A percentile compares a stretch with the other conserved stretches of the same genome.
Conservation (phyloP, 2,888 invertebrate genomes). For the Punctoribates punctum region DNA sequence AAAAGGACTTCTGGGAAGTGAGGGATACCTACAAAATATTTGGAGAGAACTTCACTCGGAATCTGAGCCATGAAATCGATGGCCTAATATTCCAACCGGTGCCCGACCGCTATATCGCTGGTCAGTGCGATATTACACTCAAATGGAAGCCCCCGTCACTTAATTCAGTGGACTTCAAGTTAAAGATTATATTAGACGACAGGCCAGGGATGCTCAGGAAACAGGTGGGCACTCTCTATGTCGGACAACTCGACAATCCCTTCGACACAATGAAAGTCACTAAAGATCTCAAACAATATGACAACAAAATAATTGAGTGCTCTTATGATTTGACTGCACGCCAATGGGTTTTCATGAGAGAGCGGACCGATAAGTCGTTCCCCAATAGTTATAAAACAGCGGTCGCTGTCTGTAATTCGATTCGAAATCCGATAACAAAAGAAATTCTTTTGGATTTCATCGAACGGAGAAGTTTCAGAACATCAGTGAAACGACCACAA, state of each 20-base stretch:
- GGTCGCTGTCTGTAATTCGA: conserved; percentile 76
- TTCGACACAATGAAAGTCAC: conserved; percentile 71
- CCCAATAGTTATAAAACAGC: conserved; percentile 39
- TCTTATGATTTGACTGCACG: conserved; percentile 56
- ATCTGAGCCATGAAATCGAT: conserved; percentile 89
- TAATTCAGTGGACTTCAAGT: conserved; percentile 92
- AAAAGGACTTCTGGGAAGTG: conserved; percentile 83
- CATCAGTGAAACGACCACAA: not conserved
- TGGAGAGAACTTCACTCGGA: conserved; percentile 78
- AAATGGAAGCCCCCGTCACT: conserved; percentile 96
- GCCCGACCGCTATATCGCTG: conserved; percentile 76
- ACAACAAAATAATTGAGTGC: conserved; percentile 96
- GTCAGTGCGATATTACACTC: conserved; percentile 75
- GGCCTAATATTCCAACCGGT: conserved; percentile 96
- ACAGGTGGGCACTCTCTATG: conserved; percentile 72
- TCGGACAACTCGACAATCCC: conserved; percentile 63
- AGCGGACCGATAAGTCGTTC: conserved; percentile 82
- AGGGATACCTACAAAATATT: conserved; percentile 49
- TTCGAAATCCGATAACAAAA: conserved; percentile 77
- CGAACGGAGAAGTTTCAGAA: conserved; percentile 59
- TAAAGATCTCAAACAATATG: conserved; percentile 69
- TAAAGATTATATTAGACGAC: conserved; percentile 71
- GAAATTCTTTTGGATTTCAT: conserved; percentile 73
- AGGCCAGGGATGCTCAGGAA: conserved; percentile 66
- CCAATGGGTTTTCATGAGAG: conserved; percentile 89